Base-by-base conservation (phyloP, 2,797 vertebrate genomes). In the Danio tinwini region DNA sequence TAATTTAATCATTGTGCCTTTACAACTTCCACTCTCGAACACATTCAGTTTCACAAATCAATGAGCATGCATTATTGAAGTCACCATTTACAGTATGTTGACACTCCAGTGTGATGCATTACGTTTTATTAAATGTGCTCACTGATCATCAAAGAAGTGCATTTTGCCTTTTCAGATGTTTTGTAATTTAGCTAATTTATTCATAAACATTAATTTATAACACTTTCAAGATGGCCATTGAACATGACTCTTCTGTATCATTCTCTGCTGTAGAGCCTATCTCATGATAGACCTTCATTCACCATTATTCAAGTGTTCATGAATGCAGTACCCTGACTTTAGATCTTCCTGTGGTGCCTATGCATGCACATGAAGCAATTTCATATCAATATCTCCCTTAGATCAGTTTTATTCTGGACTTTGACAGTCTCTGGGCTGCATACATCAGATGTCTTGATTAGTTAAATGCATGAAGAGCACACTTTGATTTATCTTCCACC, bases 371-470 rank as follows among this genome's bases (percentile, higher is more conserved):
- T 21, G 17, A 37, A 50, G 13, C 13, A 8, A 50, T 9, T 17
- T 40, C 11, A 52, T 69, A 39, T n/a, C 19, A 68, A 11, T 8
- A 68, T 16, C 19, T 9, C 65, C 21, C 16, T 19, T 14, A 68
- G 21, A 68, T 12, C 4, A 67, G 13, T 59, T 59, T 19, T 59
- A 37, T 12, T 7, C 2, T 5, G 5, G 49, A 11, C 49, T 17
- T 39, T 2, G 17, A 17, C 49, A 17, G 68, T 40, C 52, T 71
- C 37, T 58, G 53, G 40, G 39, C 69, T 29, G 14, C 5, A 29
- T 29, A 29, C 29, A 74, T 74, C 19, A 61, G 5, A 17, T 6
- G 44, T 74, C 71, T n/a, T 61, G 42, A 47, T 74, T 49, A 49
- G 19, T 74, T 59, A 29, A 59, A 55, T 42, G 11, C 49, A 55